Evolutionary conservation across 2,888 invertebrate species (phyloP).

Genomic region (Dendrolimus pini): DNA sequence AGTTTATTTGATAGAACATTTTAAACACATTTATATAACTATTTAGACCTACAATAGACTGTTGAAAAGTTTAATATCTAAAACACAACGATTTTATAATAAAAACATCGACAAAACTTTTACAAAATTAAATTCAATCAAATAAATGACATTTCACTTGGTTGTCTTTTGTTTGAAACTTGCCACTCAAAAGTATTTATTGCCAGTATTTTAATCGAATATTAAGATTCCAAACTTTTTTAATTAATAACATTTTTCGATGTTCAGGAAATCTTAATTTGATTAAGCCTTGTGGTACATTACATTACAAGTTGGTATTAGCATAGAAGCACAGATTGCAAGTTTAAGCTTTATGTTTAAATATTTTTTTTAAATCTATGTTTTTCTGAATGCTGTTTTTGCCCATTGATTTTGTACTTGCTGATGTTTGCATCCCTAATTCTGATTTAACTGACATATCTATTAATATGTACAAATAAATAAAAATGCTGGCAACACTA

Average conservation of each 20-base stretch:
- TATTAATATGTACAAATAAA: constrained; percentile 2
- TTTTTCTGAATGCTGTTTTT: no score
- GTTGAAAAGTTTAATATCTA: constrained; percentile 14
- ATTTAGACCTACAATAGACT: constrained; percentile 20
- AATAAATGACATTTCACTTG: constrained; percentile 28
- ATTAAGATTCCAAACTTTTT: no score
- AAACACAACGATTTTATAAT: constrained; percentile 5
- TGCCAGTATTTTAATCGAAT: constrained; percentile 13
- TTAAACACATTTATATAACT: constrained; percentile 17
- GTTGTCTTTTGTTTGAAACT: constrained; percentile 42
- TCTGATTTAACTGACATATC: not conserved
- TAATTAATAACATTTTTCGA: no score
- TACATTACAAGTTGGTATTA: no score
- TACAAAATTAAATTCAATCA: constrained; percentile 25
- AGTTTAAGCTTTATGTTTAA: no score
- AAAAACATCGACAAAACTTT: constrained; percentile 27
- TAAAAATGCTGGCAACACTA: constrained; percentile 25
- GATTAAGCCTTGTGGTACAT: no score
- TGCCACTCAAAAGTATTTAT: constrained; percentile 15
- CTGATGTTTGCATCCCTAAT: no score
- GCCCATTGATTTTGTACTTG: no score
- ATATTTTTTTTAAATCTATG: no score
- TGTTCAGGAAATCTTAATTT: no score
- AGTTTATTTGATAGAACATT: constrained; percentile 36
- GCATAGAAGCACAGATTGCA: no score